These are phyloP conservation scores for Collichthys lucidus DNA, from an alignment of 2,113 vertebrate genomes.

Conservation along the genomic window DNA sequence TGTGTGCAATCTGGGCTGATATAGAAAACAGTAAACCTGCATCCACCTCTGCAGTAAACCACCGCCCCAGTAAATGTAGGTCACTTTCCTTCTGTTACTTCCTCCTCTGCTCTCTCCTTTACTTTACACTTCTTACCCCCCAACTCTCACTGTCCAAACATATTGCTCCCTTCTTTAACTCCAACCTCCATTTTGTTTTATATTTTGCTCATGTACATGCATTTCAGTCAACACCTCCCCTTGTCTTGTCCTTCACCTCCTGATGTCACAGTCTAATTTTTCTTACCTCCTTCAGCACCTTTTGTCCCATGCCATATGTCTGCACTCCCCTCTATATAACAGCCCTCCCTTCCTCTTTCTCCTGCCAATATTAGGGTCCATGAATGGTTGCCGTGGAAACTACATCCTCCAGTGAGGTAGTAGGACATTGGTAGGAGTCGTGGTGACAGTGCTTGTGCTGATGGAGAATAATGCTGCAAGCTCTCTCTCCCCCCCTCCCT, in stretches of 20 bases:
- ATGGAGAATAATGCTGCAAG: constrained; percentile 80
- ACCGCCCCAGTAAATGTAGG: constrained; percentile 72
- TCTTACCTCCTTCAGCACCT: constrained; percentile 4
- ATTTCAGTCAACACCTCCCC: constrained; percentile 3
- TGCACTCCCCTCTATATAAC: constrained; percentile 47
- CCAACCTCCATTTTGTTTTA: neutral
- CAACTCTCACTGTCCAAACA: constrained; percentile 21
- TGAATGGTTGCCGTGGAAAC: constrained; percentile 87
- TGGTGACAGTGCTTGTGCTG: constrained; percentile 79
- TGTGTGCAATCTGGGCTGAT: constrained; percentile 6
- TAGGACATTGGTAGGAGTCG: constrained; percentile 70
- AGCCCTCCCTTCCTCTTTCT: constrained; percentile 28
- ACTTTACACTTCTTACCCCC: constrained; percentile 40
- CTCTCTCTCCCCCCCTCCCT: constrained; percentile 50
- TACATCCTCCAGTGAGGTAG: constrained; percentile 78
- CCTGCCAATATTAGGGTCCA: constrained; percentile 59
- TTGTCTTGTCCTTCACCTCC: constrained; percentile 43
- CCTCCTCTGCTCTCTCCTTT: constrained; percentile 34
- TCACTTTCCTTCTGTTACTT: constrained; percentile 57
- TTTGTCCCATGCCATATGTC: constrained; percentile 69
- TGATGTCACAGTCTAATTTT: constrained; percentile 2
- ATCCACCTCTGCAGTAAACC: constrained; percentile 66
- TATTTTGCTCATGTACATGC: neutral
- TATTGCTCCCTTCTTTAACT: neutral
- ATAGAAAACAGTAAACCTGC: constrained; percentile 60